These are phyloP conservation scores for Poicephalus meyeri DNA, from an alignment of 2,113 vertebrate genomes.

Conservation along the genomic window DNA sequence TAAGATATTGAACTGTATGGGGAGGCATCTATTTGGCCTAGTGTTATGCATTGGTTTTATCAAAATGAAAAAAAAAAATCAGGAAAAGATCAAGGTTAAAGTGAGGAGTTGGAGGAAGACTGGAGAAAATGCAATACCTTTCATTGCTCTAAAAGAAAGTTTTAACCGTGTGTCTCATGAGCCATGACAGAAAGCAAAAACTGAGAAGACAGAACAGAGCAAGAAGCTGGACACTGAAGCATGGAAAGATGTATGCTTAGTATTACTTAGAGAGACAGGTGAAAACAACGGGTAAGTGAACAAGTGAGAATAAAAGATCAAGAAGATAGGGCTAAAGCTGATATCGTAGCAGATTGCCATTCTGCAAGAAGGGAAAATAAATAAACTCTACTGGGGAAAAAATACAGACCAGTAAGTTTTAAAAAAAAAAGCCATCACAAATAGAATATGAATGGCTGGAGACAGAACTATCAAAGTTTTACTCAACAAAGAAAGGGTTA, in stretches of 20 bases:
- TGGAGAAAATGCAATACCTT: slow-evolving; percentile 18
- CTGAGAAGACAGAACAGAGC: background rate
- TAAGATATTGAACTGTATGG: background rate
- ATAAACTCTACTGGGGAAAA: background rate
- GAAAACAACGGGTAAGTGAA: slow-evolving; percentile 18
- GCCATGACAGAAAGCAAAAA: slow-evolving; percentile 39
- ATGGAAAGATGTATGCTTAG: slow-evolving; percentile 57
- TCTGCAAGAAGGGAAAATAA: slow-evolving; percentile 15
- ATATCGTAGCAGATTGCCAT: slow-evolving; percentile 7
- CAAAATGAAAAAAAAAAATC: background rate
- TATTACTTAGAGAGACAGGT: slow-evolving; percentile 54
- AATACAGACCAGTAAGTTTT: background rate
- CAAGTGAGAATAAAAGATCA: slow-evolving; percentile 17
- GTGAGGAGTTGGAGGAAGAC: background rate
- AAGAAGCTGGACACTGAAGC: slow-evolving; percentile 50
- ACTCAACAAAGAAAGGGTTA: background rate
- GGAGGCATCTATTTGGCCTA: background rate
- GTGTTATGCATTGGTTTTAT: background rate
- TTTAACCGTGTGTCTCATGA: slow-evolving; percentile 19
- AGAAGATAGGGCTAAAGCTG: background rate
- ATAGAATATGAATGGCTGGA: background rate
- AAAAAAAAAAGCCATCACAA: background rate
- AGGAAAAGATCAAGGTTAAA: slow-evolving; percentile 13
- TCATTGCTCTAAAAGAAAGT: slow-evolving; percentile 35
- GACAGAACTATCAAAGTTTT: background rate